A percentile compares a stretch with the other conserved stretches of the same genome.
Conservation (phyloP, 2,113 vertebrate genomes). For the Pelobates fuscus region DNA sequence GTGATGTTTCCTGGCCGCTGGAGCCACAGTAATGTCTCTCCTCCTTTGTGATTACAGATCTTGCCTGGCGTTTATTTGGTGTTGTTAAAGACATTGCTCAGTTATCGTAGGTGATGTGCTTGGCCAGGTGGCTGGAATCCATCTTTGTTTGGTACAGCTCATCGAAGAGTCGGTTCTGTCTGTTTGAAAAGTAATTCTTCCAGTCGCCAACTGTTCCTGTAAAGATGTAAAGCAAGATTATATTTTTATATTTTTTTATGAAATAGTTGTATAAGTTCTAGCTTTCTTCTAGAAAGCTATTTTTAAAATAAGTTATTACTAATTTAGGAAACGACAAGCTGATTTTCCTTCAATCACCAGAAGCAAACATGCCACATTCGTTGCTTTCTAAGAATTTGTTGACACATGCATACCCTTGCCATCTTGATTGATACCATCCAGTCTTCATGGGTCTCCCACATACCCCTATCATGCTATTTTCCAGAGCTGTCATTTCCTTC, state of each 20-base stretch:
- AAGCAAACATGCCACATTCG: too few species aligned
- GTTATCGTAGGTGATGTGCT: constrained; percentile 59
- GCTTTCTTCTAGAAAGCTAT: background rate
- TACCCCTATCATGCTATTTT: too few species aligned
- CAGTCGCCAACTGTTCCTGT: constrained; percentile 72
- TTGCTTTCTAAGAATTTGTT: too few species aligned
- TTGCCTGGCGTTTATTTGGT: too few species aligned
- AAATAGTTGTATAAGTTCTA: background rate
- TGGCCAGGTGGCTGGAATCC: constrained; percentile 68
- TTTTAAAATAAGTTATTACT: background rate
- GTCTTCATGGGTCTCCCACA: too few species aligned
- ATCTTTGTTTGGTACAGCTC: constrained; percentile 71
- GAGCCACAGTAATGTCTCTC: too few species aligned
- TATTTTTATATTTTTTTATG: background rate
- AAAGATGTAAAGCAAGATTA: background rate
- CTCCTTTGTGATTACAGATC: too few species aligned
- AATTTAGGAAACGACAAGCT: background rate
- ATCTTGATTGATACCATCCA: too few species aligned
- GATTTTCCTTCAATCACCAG: background rate
- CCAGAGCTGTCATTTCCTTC: too few species aligned
- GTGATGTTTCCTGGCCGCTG: too few species aligned
- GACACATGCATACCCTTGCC: too few species aligned
- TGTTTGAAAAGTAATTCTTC: constrained; percentile 74
- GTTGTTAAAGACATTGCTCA: too few species aligned
- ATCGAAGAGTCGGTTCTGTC: constrained; percentile 69